Evolutionary conservation across 2,888 invertebrate genomes (phyloP).

Genomic region (Morpho achilles): DNA sequence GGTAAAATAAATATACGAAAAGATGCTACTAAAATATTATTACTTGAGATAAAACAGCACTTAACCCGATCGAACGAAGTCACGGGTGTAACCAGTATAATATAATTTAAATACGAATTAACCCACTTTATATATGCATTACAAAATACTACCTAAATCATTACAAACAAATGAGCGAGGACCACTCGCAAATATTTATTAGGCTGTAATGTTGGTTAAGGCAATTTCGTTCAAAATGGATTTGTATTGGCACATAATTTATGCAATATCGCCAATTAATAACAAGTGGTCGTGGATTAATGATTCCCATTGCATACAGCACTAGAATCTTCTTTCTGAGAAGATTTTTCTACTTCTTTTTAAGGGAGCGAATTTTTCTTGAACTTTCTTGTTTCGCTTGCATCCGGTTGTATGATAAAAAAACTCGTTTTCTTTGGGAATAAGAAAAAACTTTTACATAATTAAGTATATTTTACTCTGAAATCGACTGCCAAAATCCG

Average conservation of each 20-base stretch:
- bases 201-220: conserved; percentile 7
- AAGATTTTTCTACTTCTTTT: too few species aligned
- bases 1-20: too few species aligned
- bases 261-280: conserved; percentile 11
- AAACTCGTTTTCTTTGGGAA: too few species aligned
- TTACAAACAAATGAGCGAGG: conserved; percentile 8
- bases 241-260: conserved; percentile 10
- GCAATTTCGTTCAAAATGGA: conserved; percentile 12
- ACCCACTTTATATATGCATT: background rate
- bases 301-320: conserved; percentile 5
- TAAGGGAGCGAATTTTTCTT: too few species aligned
- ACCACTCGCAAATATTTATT: conserved; percentile 13
- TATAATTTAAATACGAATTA: background rate
- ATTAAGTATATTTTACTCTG: too few species aligned
- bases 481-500: too few species aligned
- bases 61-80: background rate
- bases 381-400: too few species aligned
- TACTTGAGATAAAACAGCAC: too few species aligned
- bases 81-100: background rate
- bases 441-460: too few species aligned
- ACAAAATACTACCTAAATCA: background rate
- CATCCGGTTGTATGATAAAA: too few species aligned
- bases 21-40: too few species aligned
- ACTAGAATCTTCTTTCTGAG: too few species aligned
- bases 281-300: conserved; percentile 7